phyloP scores from a whole-genome alignment of 2,113 vertebrate species.

The Lipophrys pholis region DNA sequence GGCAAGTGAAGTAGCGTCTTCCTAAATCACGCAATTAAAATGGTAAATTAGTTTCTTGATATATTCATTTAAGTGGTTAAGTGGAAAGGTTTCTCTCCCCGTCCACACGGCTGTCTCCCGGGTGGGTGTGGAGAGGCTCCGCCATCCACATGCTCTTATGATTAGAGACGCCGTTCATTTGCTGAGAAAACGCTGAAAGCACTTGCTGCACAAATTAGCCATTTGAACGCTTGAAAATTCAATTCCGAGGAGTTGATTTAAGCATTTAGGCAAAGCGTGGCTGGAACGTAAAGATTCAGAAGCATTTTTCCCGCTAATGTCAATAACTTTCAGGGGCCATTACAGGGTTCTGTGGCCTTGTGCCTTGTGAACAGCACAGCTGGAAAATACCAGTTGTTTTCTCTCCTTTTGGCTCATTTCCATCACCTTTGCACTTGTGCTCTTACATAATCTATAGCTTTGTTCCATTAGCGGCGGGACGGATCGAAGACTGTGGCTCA shows the following conservation, averaged over 20 bases:
- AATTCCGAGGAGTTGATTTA: constrained; percentile 86
- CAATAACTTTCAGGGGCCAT: constrained; percentile 78
- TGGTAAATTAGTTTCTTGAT: constrained; percentile 99
- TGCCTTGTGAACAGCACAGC: constrained; percentile 61
- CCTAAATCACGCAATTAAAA: constrained; percentile 99
- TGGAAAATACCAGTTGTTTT: constrained; percentile 40
- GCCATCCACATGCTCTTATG: constrained; percentile 85
- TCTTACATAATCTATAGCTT: constrained; percentile 15
- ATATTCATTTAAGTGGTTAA: constrained; percentile 99
- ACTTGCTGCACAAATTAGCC: constrained; percentile 86
- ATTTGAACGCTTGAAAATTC: constrained; percentile 85
- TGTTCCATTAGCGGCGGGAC: constrained; percentile 24
- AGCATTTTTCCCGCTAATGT: constrained; percentile 80
- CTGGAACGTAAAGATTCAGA: constrained; percentile 82
- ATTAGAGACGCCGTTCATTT: constrained; percentile 85
- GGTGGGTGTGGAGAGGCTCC: constrained; percentile 86
- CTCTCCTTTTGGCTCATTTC: constrained; percentile 28
- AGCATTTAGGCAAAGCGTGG: constrained; percentile 83
- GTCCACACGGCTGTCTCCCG: constrained; percentile 84
- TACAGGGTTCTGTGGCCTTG: constrained; percentile 69
- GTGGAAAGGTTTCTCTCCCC: constrained; percentile 99
- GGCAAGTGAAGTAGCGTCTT: constrained; percentile 97
- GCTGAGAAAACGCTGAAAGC: constrained; percentile 84
- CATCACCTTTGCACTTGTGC: constrained; percentile 18
- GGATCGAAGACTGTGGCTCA: constrained; percentile 22